phyloP scores from a whole-genome alignment of 2,113 vertebrate species.

The Dendropsophus ebraccatus region DNA sequence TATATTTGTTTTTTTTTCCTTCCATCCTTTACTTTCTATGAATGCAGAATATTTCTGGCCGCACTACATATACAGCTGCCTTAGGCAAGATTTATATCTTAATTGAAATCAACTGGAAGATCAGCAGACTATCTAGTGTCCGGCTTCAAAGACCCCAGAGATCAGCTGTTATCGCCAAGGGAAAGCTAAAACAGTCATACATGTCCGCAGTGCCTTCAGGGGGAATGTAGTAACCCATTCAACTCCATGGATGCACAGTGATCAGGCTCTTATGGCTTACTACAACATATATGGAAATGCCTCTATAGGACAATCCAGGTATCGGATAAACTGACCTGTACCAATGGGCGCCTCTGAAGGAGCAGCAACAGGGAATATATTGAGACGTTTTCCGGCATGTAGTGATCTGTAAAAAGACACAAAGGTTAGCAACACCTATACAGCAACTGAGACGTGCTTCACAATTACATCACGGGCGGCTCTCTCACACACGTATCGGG shows the following conservation, averaged over 20 bases:
- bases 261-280: neutral
- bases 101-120: too few relatives aligned
- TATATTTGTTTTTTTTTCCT: too few relatives aligned
- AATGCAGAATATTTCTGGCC: too few relatives aligned
- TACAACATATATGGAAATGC: neutral
- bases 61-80: too few relatives aligned
- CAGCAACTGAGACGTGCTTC: neutral
- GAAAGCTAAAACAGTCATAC: neutral
- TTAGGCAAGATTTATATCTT: too few relatives aligned
- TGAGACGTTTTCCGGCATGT: conserved; percentile 77
- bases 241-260: neutral
- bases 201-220: neutral
- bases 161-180: neutral
- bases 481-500: too few relatives aligned
- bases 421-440: too few relatives aligned
- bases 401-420: conserved; percentile 58
- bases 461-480: too few relatives aligned
- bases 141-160: too few relatives aligned
- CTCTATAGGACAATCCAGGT: neutral
- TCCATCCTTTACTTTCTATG: too few relatives aligned
- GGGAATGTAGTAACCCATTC: neutral
- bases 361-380: conserved; percentile 79
- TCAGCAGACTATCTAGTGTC: too few relatives aligned
- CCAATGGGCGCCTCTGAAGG: conserved; percentile 61
- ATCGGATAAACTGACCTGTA: conserved; percentile 75